phyloP scores from a whole-genome alignment of 2,888 invertebrate genomes.

The Habroteleia sp. region DNA sequence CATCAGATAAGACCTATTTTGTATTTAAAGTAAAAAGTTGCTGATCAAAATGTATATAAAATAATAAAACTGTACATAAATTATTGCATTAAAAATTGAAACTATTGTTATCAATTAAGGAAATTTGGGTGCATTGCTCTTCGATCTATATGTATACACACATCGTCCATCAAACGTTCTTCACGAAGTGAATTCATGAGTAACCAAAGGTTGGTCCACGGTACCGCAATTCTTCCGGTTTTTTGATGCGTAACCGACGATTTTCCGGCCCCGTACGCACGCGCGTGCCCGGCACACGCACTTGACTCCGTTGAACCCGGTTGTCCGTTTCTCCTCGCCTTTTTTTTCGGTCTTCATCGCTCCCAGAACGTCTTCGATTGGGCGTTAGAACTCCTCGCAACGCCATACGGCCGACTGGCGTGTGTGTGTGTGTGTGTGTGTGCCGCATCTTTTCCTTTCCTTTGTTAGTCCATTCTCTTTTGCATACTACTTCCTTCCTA shows the following conservation, averaged over 20 bases:
- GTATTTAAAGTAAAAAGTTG: too few relatives aligned
- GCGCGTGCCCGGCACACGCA: conserved; percentile 69
- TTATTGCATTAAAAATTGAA: too few relatives aligned
- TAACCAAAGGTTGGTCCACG: conserved; percentile 17
- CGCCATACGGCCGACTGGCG: conserved; percentile 62
- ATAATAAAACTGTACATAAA: too few relatives aligned
- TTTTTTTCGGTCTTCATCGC: conserved; percentile 40
- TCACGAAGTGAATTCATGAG: too few relatives aligned
- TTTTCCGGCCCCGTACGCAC: conserved; percentile 67
- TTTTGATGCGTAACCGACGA: conserved; percentile 66
- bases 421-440: conserved; percentile 22
- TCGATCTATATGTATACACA: too few relatives aligned
- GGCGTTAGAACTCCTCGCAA: conserved; percentile 47
- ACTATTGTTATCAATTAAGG: too few relatives aligned
- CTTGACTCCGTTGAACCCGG: conserved; percentile 63
- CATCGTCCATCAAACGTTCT: too few relatives aligned
- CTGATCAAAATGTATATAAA: too few relatives aligned
- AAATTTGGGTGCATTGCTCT: too few relatives aligned
- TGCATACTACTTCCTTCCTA: conserved; percentile 63
- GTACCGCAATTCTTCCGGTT: conserved; percentile 65
- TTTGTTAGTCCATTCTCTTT: conserved; percentile 48
- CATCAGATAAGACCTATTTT: too few relatives aligned
- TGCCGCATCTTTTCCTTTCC: conserved; percentile 60
- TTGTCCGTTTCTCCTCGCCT: conserved; percentile 38
- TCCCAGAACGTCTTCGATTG: conserved; percentile 58